Evolutionary conservation across 2,113 vertebrate genomes (phyloP), one percentile per base, ranked within the genome.

Genomic region (Anoura caudifer): DNA sequence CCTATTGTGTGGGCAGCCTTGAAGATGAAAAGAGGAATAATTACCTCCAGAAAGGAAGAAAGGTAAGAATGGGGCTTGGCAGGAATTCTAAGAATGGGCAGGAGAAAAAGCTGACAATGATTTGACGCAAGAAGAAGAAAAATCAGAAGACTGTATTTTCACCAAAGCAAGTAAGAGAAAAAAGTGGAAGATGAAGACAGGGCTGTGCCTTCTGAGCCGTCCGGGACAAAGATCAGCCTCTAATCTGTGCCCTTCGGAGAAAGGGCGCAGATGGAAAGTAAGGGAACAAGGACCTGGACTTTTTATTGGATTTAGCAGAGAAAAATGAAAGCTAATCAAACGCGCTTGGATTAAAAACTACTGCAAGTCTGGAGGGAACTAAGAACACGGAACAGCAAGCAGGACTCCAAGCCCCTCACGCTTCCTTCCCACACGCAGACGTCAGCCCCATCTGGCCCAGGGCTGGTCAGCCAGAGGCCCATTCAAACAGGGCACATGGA

Each of bases 21-120:
- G 59, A 65, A 43, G 61, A 92, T 22, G 28, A 65, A 70, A 65
- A n/a, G 17, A 94, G 61, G n/a, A 72, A 36, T 70, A 43, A 56
- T 67, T 20, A 65, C 24, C 43, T 61, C 77, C 67, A 70, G 75
- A 89, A 80, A 72, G 38, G 77, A 94, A 85, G 77, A 69, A 33
- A 67, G 10, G 22, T 15, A 70, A 47, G 84, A 73, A n/a, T 11
- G 67, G 38, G 12, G 19, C 33, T 56, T 56, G 80, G 67, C 88
- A 38, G 76, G 50, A 80, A n/a, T 52, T n/a, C 1, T n/a, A 79
- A 59, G 81, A 41, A 65, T 17, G 22, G 70, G 67, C 54, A 85
- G n/a, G 41, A 72, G 52, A 26, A 36, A 81, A 69, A n/a, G 11
- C 31, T 22, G 52, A 52, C 72, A 26, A 50, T 5, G 43, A 81